These are phyloP conservation scores for Stictocephala bisonia DNA, from an alignment of 2,888 invertebrate genomes.

Conservation along the genomic window DNA sequence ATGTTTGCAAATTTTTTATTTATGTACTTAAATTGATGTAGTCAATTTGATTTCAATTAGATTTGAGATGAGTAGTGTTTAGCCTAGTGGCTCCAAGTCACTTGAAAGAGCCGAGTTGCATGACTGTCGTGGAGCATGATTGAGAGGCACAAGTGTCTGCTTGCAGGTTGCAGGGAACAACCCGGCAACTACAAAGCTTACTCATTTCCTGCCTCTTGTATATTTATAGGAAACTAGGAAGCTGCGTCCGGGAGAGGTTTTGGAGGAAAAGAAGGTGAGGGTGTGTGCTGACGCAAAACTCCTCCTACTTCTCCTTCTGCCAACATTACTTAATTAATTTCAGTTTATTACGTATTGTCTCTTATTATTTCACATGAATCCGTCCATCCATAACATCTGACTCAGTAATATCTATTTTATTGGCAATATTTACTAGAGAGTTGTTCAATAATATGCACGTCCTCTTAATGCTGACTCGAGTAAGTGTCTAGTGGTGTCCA, in stretches of 20 bases:
- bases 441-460: conserved; percentile 39
- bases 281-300: conserved; percentile 17
- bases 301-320: neutral
- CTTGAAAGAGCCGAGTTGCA: neutral
- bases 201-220: conserved; percentile 47
- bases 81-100: neutral
- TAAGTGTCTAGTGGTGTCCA: conserved; percentile 41
- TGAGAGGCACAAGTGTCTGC: conserved; percentile 29
- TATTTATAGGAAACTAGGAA: conserved; percentile 83
- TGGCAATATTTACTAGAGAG: conserved; percentile 18
- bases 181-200: conserved; percentile 24
- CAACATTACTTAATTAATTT: neutral
- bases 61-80: neutral
- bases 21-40: too few species aligned
- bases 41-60: neutral
- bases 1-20: too few species aligned
- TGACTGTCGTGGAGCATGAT: conserved; percentile 16
- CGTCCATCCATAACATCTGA: conserved; percentile 17
- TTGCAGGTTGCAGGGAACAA: conserved; percentile 22
- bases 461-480: conserved; percentile 30
- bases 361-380: conserved; percentile 9
- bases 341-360: neutral
- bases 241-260: conserved; percentile 93
- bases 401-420: neutral
- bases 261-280: conserved; percentile 94